These are phyloP conservation scores for Taeniopygia guttata DNA, from an alignment of 2,797 vertebrate species.

Conservation along the genomic window DNA sequence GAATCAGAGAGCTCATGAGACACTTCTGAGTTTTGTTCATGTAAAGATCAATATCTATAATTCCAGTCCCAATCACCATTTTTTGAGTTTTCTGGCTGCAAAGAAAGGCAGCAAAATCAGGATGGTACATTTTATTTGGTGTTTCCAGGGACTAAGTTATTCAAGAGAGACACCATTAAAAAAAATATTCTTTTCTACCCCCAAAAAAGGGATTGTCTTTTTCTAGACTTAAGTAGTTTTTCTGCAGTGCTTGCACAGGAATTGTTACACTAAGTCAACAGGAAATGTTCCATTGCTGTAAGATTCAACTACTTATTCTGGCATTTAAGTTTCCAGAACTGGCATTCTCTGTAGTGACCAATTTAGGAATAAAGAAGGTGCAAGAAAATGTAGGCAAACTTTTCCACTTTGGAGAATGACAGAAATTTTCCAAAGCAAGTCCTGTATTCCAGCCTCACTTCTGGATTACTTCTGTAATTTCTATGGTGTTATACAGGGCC, in stretches of 20 bases:
- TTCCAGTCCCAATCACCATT: background rate
- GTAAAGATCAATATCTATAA: background rate
- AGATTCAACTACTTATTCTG: background rate
- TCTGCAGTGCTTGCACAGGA: background rate
- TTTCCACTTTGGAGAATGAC: background rate
- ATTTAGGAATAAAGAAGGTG: background rate
- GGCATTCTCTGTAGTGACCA: background rate
- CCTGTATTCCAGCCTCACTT: background rate
- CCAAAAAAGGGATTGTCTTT: background rate
- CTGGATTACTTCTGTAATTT: background rate
- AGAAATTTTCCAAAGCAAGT: background rate
- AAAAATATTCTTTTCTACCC: background rate
- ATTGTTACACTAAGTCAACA: background rate
- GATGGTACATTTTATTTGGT: background rate
- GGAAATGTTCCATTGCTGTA: background rate
- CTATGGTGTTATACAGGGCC: accelerated
- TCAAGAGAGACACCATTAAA: background rate
- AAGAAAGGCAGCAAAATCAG: background rate
- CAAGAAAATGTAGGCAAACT: background rate
- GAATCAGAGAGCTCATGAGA: background rate
- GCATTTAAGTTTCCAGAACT: background rate
- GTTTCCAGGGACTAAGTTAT: background rate
- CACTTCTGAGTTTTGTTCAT: background rate
- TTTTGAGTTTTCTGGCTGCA: background rate
- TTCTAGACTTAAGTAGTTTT: background rate